A percentile compares a stretch with the other conserved stretches of the same genome.
Conservation (phyloP, 2,113 vertebrate genomes). For the Cygnus atratus region DNA sequence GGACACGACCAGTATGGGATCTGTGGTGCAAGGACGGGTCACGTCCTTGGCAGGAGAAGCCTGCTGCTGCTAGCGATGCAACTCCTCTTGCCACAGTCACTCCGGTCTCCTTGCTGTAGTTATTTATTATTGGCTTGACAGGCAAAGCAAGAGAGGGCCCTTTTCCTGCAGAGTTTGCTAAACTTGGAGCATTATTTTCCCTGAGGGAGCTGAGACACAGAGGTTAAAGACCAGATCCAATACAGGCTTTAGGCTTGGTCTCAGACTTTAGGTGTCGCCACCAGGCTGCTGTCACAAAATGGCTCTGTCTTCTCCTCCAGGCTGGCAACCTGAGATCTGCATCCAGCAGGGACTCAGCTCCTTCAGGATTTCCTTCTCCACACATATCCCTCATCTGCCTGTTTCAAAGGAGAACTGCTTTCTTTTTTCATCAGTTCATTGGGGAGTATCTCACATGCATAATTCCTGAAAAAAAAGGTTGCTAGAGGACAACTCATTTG, state of each 20-base stretch:
- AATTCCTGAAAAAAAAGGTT: neutral
- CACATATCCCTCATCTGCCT: neutral
- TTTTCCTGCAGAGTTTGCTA: neutral
- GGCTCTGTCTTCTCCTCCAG: neutral
- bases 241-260: neutral
- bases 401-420: neutral
- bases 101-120: fast-evolving
- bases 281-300: neutral
- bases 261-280: neutral
- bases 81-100: fast-evolving
- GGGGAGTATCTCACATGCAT: neutral
- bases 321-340: neutral
- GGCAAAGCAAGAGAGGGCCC: neutral
- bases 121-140: neutral
- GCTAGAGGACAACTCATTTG: neutral
- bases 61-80: fast-evolving
- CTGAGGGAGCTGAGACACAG: neutral
- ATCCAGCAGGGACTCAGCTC: neutral
- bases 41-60: neutral
- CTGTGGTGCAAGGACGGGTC: neutral
- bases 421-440: neutral
- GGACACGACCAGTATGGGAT: neutral
- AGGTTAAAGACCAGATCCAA: neutral
- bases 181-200: neutral
- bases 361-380: neutral